phyloP scores from a whole-genome alignment of 2,797 vertebrate genomes.

The Netta rufina region DNA sequence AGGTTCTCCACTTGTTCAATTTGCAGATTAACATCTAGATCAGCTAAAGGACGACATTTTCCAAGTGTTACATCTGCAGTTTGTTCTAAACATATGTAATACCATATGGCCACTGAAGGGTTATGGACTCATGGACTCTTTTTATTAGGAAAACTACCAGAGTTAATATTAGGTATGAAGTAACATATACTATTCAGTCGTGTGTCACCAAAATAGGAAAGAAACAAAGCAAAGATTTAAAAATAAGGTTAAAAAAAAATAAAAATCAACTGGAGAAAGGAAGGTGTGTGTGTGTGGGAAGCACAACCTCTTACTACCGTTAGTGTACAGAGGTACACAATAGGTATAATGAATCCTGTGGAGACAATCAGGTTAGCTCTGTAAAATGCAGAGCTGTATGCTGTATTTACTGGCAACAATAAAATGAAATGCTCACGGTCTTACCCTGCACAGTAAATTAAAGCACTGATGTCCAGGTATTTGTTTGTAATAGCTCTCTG shows the following conservation, averaged over 20 bases:
- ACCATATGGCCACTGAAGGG: background rate
- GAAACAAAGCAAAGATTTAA: background rate
- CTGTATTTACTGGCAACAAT: background rate
- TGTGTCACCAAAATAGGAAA: background rate
- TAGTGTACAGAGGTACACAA: background rate
- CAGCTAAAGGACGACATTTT: background rate
- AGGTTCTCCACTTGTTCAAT: slow-evolving; percentile 9
- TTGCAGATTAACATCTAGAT: slow-evolving; percentile 5
- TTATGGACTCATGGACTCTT: background rate
- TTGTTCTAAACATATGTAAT: slow-evolving; percentile 21
- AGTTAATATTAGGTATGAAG: background rate
- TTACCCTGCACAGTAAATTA: background rate
- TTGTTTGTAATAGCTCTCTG: background rate
- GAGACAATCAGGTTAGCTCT: background rate
- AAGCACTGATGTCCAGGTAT: background rate
- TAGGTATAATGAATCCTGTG: background rate
- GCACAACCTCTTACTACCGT: accelerated
- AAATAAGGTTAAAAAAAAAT: background rate
- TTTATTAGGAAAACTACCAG: background rate
- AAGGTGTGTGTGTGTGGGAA: background rate
- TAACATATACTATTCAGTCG: background rate
- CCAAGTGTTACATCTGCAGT: background rate
- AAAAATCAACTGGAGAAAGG: background rate
- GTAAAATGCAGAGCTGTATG: background rate
- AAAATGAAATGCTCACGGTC: accelerated